Evolutionary conservation across 2,797 vertebrate genomes (phyloP), one percentile per base, ranked within the genome.

Genomic region (Phrynocephalus forsythii): DNA sequence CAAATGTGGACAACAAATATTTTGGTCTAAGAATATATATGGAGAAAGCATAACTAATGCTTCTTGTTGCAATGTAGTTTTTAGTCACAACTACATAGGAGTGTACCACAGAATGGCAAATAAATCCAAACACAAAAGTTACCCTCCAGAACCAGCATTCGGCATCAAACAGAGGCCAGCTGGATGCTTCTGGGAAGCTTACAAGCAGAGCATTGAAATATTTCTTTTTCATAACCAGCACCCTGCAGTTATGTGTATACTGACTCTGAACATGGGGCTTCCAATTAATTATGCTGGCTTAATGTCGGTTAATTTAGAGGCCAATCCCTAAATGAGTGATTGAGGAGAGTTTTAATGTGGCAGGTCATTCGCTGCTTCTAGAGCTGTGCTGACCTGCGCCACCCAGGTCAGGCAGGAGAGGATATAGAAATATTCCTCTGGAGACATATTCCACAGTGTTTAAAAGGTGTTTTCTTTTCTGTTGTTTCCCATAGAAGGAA

Each of bases 11-110:
- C 52, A 68, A 16, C 11, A 84, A 44, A 76, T 82, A 30, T 38
- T 33, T 15, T 68, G 56, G 24, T 79, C 63, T 76, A 4, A 71
- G 33, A 86, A 79, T 33, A 52, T 71, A n/a, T 26, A 82, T 89
- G 44, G 44, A 72, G 22, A 86, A 89, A 38, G n/a, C n/a, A 68
- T 33, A 68, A 77, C 30, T 82, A 30, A 60, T 28, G 8, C 15
- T 56, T 24, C 33, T 68, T 15, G 38, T 6, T 3, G 72, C 15
- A 33, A 20, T 5, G n/a, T 67, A 52, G 24, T 72, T 85, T 71
- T 33, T 1, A 52, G 38, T 52, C 48, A 50, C 33, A 82, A 71
- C 50, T 78, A 24, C 8, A 26, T 6, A 33, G 75, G 71, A n/a
- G 48, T 22, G 5, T 85, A 38, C 77, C 68, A 30, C 24, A 18